Conservation (phyloP, 1,140 invertebrate species). For the Macrosteles quadrilineatus region DNA sequence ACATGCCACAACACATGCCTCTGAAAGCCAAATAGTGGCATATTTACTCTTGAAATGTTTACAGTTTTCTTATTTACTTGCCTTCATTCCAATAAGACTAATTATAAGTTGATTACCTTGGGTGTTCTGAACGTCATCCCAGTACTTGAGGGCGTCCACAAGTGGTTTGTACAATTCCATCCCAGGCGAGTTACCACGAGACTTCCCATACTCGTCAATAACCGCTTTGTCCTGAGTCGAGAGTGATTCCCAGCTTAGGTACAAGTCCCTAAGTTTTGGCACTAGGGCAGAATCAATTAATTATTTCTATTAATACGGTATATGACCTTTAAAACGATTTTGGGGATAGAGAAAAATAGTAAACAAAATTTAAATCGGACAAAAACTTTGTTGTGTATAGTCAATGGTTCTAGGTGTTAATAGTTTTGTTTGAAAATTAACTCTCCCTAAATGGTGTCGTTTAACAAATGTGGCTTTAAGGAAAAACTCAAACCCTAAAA, state of each 20-base stretch:
- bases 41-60: too few species aligned
- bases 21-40: too few species aligned
- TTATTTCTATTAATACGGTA: neutral
- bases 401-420: neutral
- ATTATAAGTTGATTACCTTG: constrained; percentile 9
- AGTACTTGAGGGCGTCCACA: neutral
- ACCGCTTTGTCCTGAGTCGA: neutral
- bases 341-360: neutral
- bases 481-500: too few species aligned
- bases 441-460: neutral
- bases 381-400: neutral
- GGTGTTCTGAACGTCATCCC: constrained; percentile 1
- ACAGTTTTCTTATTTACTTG: too few species aligned
- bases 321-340: neutral
- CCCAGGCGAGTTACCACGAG: neutral
- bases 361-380: neutral
- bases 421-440: neutral
- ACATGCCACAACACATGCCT: too few species aligned
- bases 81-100: too few species aligned
- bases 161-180: neutral
- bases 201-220: neutral
- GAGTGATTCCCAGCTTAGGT: constrained; percentile 5
- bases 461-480: neutral
- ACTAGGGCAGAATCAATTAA: neutral
- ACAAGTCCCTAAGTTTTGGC: constrained; percentile 4